phyloP scores from a whole-genome alignment of 2,888 invertebrate species.

The Norana najaformis region DNA sequence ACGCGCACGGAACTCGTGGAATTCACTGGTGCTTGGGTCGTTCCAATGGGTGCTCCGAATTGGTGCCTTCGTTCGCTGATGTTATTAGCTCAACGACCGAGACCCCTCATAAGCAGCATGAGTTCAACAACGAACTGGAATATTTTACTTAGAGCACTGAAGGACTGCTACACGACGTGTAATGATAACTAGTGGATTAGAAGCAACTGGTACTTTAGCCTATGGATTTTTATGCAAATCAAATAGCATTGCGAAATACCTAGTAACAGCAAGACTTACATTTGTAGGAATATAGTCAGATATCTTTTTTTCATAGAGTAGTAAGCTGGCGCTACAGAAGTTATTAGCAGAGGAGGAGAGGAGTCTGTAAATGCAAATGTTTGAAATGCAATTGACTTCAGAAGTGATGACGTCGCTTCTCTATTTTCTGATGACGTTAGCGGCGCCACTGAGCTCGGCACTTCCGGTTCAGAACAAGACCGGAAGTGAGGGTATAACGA shows the following conservation, averaged over 20 bases:
- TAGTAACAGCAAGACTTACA: not conserved
- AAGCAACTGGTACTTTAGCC: not conserved
- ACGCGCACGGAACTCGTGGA: not conserved
- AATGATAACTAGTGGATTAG: not conserved
- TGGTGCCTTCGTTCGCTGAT: not conserved
- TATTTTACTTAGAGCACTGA: not conserved
- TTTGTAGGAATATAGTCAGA: not conserved
- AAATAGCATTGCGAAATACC: not conserved
- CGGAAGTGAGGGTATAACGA: not conserved
- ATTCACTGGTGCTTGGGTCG: not conserved
- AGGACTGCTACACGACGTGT: not conserved
- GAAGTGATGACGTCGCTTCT: not conserved
- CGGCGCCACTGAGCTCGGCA: not conserved
- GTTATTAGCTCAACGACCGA: not conserved
- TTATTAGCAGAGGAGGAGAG: not conserved
- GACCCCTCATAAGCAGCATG: too few relatives aligned
- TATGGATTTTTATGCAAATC: not conserved
- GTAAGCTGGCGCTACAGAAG: not conserved
- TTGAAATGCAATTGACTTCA: not conserved
- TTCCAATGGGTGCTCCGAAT: not conserved
- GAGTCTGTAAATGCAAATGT: not conserved
- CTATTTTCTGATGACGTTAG: not conserved
- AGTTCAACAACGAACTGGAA: too few relatives aligned
- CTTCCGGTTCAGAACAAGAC: not conserved
- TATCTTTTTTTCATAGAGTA: not conserved